These are phyloP conservation scores for Peromyscus maniculatus DNA, from an alignment of 2,113 vertebrate species.

Conservation along the genomic window DNA sequence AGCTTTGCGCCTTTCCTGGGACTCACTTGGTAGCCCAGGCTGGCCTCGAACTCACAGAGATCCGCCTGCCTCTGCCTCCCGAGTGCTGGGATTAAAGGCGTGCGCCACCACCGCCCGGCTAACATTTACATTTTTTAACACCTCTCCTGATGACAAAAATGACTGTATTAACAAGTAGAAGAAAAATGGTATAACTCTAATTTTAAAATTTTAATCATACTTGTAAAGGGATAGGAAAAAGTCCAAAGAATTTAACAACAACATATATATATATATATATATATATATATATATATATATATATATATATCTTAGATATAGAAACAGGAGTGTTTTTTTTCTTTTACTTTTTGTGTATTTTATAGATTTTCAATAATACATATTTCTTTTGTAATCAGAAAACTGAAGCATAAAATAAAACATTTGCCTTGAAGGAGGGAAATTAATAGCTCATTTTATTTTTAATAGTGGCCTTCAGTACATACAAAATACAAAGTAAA, in stretches of 20 bases:
- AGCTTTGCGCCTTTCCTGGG: too few relatives aligned
- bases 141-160: slow-evolving; percentile 7
- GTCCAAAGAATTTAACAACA: neutral
- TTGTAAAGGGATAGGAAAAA: slow-evolving; percentile 26
- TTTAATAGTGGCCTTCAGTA: slow-evolving; percentile 4
- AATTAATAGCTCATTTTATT: neutral
- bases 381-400: slow-evolving; percentile 5
- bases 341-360: slow-evolving; percentile 10
- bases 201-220: neutral
- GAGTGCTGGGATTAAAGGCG: too few relatives aligned
- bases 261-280: neutral
- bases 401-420: slow-evolving; percentile 56
- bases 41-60: too few relatives aligned
- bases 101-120: too few relatives aligned
- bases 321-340: neutral
- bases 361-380: slow-evolving; percentile 53
- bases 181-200: neutral
- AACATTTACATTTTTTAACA: neutral
- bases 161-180: neutral
- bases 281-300: too few relatives aligned
- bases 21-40: too few relatives aligned
- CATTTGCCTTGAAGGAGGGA: neutral
- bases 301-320: neutral
- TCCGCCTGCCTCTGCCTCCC: too few relatives aligned
- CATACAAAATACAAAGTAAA: neutral